A percentile compares a stretch with the other conserved stretches of the same genome.
phyloP scores from a whole-genome alignment of 2,888 invertebrate genomes.

The Drosophila antonietae region DNA sequence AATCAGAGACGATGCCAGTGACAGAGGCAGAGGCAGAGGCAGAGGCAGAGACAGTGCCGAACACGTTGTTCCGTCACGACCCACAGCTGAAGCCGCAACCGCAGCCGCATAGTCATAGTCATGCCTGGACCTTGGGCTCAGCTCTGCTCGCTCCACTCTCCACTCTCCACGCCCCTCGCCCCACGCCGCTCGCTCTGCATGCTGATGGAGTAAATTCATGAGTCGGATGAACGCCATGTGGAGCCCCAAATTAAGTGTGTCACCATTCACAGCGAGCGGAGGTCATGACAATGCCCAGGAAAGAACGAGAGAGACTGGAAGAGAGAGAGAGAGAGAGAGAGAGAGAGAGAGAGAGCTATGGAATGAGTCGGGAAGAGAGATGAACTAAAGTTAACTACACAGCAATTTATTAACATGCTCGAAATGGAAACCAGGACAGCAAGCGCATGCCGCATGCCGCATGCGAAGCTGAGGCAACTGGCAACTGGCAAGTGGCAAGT shows the following conservation, averaged over 20 bases:
- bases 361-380: conserved; percentile 2
- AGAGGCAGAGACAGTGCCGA: not conserved
- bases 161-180: no score
- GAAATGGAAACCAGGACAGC: conserved; percentile 38
- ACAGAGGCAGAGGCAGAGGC: not conserved
- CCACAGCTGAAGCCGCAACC: conserved; percentile 22
- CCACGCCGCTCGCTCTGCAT: not conserved
- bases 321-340: not conserved
- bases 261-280: conserved; percentile 38
- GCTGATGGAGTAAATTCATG: conserved; percentile 62
- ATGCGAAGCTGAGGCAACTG: not conserved
- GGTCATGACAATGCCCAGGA: conserved; percentile 29
- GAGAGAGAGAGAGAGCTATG: not conserved
- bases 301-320: not conserved
- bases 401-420: conserved; percentile 66
- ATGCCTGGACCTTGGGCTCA: no score
- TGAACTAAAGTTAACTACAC: conserved; percentile 54
- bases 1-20: not conserved
- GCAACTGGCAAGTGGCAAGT: conserved; percentile 20
- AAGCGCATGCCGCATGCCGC: conserved; percentile 9
- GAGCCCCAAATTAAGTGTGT: conserved; percentile 64
- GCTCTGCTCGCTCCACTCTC: no score
- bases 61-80: not conserved
- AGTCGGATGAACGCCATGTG: conserved; percentile 54
- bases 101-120: conserved; percentile 23